Evolutionary conservation across 2,888 invertebrate species (phyloP).

Genomic region (Crocallis elinguaria): DNA sequence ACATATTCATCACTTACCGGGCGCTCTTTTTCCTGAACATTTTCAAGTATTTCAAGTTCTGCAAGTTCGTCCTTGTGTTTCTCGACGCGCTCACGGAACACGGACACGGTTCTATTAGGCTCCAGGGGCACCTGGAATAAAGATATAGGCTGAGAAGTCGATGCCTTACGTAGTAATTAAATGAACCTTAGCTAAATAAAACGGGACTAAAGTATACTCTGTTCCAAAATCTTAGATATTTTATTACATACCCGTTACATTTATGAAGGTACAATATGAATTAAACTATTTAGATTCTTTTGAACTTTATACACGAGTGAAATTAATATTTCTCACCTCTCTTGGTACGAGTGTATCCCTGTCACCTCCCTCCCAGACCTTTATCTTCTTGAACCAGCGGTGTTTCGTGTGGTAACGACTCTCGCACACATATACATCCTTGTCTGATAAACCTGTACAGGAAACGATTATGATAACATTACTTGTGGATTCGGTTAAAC

Average conservation of each 20-base stretch:
- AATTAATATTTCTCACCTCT: slow-evolving; percentile 52
- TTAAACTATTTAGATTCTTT: no score
- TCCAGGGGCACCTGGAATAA: slow-evolving; percentile 88
- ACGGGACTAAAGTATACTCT: no score
- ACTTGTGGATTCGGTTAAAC: no score
- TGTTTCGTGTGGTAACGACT: slow-evolving; percentile 95
- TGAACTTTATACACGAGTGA: neutral
- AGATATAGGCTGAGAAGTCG: no score
- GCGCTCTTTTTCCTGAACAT: slow-evolving; percentile 93
- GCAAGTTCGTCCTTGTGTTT: slow-evolving; percentile 96
- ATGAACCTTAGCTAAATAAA: no score
- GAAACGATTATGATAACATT: neutral
- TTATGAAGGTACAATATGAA: no score
- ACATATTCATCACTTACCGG: slow-evolving; percentile 89
- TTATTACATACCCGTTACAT: no score
- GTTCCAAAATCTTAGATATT: no score
- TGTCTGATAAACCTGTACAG: slow-evolving; percentile 90
- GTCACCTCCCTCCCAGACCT: slow-evolving; percentile 86
- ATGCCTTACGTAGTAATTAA: no score
- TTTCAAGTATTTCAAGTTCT: slow-evolving; percentile 92
- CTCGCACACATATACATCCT: slow-evolving; percentile 98
- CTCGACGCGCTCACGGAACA: slow-evolving; percentile 95
- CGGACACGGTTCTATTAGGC: slow-evolving; percentile 95
- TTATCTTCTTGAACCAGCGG: slow-evolving; percentile 97
- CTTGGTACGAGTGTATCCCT: slow-evolving; percentile 67